Evolutionary conservation across 2,113 vertebrate genomes (phyloP), one percentile per base, ranked within the genome.

Genomic region (Myodes glareolus): DNA sequence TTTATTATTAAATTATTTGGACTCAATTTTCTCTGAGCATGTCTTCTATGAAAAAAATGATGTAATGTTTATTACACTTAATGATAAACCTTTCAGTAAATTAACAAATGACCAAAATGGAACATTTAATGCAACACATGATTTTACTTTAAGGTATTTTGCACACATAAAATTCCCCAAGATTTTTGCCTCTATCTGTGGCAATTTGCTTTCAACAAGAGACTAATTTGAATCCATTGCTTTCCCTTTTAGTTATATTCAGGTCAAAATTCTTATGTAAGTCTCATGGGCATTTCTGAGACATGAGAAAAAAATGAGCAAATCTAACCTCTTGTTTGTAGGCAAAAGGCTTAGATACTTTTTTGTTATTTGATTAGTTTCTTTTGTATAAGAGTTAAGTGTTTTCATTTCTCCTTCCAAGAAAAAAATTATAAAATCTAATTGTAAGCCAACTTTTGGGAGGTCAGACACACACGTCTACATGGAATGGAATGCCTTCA

Each of bases 61-160:
- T 97, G 90, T 95, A 98, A 97, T 88, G 85, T 97, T 97, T 91
- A 96, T 73, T 94, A 92, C 78, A 98, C 89, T 97, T 98, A 97
- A 97, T 75, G 97, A 97, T 95, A 97, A 97, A 91, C 63, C 13
- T 89, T 97, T 98, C 94, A 98, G 88, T 98, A 97, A 97, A 97
- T 78, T 17, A 95, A 98, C 97, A 98, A 98, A 93, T 95, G 97
- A 97, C 55, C 39, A 97, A 98, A 98, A 98, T 97, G 97, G 94
- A 91, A 95, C n/a, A 87, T 93, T 98, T 98, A 96, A 96, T 92
- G 87, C 94, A 97, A 98, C 97, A 97, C 96, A 97, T 96, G 81
- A 97, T 97, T 98, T 76, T 97, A 95, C 97, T 93, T 61, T 95
- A 97, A 97, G 97, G 98, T 94, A 97, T 98, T 98, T 97, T 95